These are phyloP conservation scores for Dipodomys ordii DNA, from an alignment of 2,113 vertebrate genomes.

Conservation along the genomic window DNA sequence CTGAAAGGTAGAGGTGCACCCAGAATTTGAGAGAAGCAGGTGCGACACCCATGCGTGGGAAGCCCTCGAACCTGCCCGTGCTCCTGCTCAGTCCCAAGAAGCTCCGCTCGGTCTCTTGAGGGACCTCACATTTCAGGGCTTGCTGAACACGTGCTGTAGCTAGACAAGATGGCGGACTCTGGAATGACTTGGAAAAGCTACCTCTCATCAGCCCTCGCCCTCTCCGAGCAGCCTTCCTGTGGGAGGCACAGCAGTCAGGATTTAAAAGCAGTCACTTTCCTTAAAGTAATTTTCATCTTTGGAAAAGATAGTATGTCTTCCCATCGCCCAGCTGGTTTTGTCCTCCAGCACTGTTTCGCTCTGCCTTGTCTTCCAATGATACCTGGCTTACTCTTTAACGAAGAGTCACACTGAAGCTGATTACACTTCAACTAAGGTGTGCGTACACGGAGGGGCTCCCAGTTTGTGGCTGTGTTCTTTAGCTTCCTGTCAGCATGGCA, in stretches of 20 bases:
- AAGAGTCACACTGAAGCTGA: not conserved
- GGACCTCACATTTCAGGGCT: not conserved
- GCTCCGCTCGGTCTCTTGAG: not conserved
- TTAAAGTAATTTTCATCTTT: not conserved
- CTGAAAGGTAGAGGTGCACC: not conserved
- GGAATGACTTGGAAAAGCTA: not conserved
- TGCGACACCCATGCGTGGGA: fast-evolving
- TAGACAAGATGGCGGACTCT: not conserved
- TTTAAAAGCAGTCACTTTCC: not conserved
- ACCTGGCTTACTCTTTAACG: not conserved
- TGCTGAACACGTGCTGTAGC: not conserved
- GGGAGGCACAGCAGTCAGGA: no score
- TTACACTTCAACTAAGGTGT: not conserved
- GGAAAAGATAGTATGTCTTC: not conserved
- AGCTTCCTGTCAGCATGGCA: fast-evolving
- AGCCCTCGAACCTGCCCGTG: not conserved
- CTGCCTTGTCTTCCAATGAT: no score
- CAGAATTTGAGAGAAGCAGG: not conserved
- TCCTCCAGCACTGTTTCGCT: not conserved
- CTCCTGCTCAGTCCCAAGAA: not conserved
- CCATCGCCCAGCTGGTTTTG: no score
- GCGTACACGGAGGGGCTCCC: fast-evolving
- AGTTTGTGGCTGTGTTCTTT: no score
- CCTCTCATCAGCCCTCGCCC: not conserved
- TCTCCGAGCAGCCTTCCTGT: not conserved